Percentiles rank a stretch among this genome's conserved stretches.
These are phyloP conservation scores for Acronicta aceris DNA, from an alignment of 2,888 invertebrate species.

Conservation along the genomic window DNA sequence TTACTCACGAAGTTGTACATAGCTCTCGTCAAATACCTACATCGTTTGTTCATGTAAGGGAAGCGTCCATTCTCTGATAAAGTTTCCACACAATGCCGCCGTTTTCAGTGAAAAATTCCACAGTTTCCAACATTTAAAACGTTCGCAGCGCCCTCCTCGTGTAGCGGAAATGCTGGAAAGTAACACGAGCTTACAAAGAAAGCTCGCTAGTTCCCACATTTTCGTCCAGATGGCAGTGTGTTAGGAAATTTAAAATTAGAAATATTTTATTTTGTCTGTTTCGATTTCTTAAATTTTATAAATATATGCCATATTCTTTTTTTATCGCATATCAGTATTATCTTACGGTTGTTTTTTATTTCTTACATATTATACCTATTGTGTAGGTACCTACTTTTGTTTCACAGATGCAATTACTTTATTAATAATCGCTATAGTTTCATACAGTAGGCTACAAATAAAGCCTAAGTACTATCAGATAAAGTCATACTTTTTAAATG, in stretches of 20 bases:
- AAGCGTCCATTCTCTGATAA: slow-evolving; percentile 30
- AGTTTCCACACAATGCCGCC: slow-evolving; percentile 32
- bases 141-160: slow-evolving; percentile 70
- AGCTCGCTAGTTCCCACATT: slow-evolving; percentile 66
- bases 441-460: too few relatives aligned
- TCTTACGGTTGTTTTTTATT: too few relatives aligned
- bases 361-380: too few relatives aligned
- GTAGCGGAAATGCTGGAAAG: slow-evolving; percentile 64
- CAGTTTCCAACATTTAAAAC: slow-evolving; percentile 41
- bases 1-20: neutral
- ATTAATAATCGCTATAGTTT: too few relatives aligned
- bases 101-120: slow-evolving; percentile 9
- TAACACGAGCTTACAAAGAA: slow-evolving; percentile 63
- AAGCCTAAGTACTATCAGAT: too few relatives aligned
- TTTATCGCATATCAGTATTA: neutral
- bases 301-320: neutral
- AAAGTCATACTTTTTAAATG: too few relatives aligned
- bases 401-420: too few relatives aligned
- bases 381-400: too few relatives aligned
- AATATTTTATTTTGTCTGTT: neutral
- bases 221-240: slow-evolving; percentile 74
- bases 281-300: neutral
- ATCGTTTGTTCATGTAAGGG: neutral
- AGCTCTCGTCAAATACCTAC: slow-evolving; percentile 17
- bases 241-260: slow-evolving; percentile 4